Evolutionary conservation across 2,113 vertebrate genomes (phyloP).

Genomic region (Arvicanthis niloticus): DNA sequence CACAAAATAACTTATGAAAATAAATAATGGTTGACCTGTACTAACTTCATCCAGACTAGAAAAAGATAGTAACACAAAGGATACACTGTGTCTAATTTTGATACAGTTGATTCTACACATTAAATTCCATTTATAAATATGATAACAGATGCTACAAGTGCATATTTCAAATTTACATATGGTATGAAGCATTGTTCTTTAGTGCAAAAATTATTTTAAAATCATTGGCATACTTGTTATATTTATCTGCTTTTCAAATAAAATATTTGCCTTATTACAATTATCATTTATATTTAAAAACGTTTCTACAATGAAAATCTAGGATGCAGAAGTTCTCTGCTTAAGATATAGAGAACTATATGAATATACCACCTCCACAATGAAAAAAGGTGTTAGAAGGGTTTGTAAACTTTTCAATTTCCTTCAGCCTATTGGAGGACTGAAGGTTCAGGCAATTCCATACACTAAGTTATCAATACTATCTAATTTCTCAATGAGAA

Average conservation of each 20-base stretch:
- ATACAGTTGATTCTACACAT: not conserved
- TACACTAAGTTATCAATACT: not conserved
- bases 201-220: not conserved
- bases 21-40: not conserved
- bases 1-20: not conserved
- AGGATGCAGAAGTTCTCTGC: not conserved
- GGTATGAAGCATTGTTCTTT: not conserved
- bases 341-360: not conserved
- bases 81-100: not conserved
- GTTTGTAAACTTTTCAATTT: not conserved
- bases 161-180: not conserved
- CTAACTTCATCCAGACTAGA: not conserved
- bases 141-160: not conserved
- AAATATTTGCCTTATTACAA: not conserved
- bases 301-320: not conserved
- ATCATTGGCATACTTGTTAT: not conserved
- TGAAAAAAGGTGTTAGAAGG: too few relatives aligned
- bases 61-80: not conserved
- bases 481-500: not conserved
- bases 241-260: not conserved
- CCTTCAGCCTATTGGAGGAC: not conserved
- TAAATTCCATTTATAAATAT: not conserved
- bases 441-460: not conserved
- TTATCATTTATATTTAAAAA: not conserved
- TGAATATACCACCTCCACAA: not conserved